Conservation (phyloP, 2,888 invertebrate species). For the Oxycera nigricornis region DNA sequence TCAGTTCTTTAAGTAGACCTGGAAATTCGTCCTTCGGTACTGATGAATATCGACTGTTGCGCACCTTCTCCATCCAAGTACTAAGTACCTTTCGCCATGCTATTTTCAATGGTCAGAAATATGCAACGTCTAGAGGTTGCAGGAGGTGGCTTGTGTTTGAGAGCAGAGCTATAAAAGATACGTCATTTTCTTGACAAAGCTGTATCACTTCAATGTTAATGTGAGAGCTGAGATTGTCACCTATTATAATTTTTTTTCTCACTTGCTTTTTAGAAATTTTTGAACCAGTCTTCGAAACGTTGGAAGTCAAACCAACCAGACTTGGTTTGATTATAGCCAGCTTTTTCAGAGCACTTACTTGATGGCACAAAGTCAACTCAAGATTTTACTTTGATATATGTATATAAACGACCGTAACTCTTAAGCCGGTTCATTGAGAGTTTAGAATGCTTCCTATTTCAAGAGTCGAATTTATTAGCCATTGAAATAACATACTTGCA, state of each 20-base stretch:
- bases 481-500: no score
- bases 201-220: not conserved
- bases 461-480: no score
- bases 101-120: not conserved
- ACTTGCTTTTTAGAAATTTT: not conserved
- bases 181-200: not conserved
- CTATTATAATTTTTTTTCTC: not conserved
- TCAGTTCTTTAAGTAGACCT: not conserved
- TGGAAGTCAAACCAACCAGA: not conserved
- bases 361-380: no score
- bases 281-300: not conserved
- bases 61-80: not conserved
- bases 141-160: not conserved
- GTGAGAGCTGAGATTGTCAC: not conserved
- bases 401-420: no score
- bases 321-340: not conserved
- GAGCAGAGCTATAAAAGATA: not conserved
- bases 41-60: not conserved
- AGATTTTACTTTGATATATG: no score
- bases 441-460: no score
- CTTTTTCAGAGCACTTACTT: not conserved
- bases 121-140: not conserved
- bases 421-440: no score
- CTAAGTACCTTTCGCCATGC: not conserved
- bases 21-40: not conserved